These are phyloP conservation scores for Lutra lutra DNA, from an alignment of 2,797 vertebrate genomes.

Conservation along the genomic window DNA sequence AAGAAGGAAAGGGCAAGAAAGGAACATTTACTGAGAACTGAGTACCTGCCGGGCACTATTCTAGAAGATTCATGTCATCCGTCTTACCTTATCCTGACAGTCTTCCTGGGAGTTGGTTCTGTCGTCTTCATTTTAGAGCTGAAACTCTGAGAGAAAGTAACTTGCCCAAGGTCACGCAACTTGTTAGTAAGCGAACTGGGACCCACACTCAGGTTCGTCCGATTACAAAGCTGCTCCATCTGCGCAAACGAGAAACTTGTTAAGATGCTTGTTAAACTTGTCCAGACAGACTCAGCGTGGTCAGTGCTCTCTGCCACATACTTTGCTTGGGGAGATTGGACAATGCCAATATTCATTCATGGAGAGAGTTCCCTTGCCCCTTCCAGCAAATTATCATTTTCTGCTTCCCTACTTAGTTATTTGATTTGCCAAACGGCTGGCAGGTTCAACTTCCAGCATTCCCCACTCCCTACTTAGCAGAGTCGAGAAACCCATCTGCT, in stretches of 20 bases:
- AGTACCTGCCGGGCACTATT: background rate
- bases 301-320: background rate
- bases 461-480: background rate
- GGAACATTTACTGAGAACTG: background rate
- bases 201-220: background rate
- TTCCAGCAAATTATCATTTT: constrained; percentile 40
- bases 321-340: background rate
- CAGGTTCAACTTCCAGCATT: constrained; percentile 5
- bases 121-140: background rate
- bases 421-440: background rate
- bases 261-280: background rate
- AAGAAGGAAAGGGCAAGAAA: constrained; percentile 35
- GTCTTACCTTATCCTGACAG: background rate
- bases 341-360: background rate
- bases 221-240: background rate
- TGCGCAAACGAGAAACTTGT: background rate
- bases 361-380: constrained; percentile 2
- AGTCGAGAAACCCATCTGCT: constrained; percentile 6
- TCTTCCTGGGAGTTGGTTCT: background rate
- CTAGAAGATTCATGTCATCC: background rate
- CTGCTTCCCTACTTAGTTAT: constrained; percentile 6
- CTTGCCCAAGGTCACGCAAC: background rate
- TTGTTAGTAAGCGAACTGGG: background rate
- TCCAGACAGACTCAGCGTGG: background rate
- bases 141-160: background rate